Evolutionary conservation across 2,888 invertebrate species (phyloP).

Genomic region (Kuschelorhynchus macadamiae): DNA sequence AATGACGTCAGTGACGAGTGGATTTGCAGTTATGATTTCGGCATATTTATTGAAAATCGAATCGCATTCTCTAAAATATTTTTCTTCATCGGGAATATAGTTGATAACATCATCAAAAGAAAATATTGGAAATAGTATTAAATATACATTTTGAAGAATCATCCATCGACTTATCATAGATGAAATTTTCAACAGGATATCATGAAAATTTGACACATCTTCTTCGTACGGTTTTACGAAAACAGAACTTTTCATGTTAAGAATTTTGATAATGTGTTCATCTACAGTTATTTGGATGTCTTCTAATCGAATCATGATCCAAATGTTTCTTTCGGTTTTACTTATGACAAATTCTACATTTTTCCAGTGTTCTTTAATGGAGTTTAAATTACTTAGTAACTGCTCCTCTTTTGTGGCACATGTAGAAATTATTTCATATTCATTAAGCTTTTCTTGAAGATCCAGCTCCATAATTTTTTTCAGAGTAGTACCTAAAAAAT

Average conservation of each 20-base stretch:
- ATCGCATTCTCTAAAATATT: slow-evolving; percentile 54
- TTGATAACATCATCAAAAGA: slow-evolving; percentile 81
- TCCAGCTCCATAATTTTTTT: slow-evolving; percentile 82
- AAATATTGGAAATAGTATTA: slow-evolving; percentile 86
- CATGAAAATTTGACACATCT: slow-evolving; percentile 79
- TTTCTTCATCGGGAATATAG: slow-evolving; percentile 68
- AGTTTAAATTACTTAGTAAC: slow-evolving; percentile 79
- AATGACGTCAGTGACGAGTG: slow-evolving; percentile 74
- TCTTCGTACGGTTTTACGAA: slow-evolving; percentile 85
- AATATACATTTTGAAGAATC: slow-evolving; percentile 85
- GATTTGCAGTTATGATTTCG: slow-evolving; percentile 69
- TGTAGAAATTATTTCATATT: slow-evolving; percentile 85
- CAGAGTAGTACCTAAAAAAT: slow-evolving; percentile 73
- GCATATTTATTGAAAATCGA: slow-evolving; percentile 20
- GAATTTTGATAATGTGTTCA: slow-evolving; percentile 85
- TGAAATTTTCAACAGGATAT: slow-evolving; percentile 75
- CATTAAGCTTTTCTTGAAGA: slow-evolving; percentile 78
- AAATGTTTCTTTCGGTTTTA: slow-evolving; percentile 71
- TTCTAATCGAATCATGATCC: slow-evolving; percentile 78
- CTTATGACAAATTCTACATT: slow-evolving; percentile 77
- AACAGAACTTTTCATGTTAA: slow-evolving; percentile 85
- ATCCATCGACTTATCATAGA: slow-evolving; percentile 83
- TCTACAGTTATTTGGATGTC: slow-evolving; percentile 83
- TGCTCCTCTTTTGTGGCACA: slow-evolving; percentile 84
- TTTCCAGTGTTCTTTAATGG: slow-evolving; percentile 85